Evolutionary conservation across 1,140 invertebrate species (phyloP).

Genomic region (Hylyphantes graminicola): DNA sequence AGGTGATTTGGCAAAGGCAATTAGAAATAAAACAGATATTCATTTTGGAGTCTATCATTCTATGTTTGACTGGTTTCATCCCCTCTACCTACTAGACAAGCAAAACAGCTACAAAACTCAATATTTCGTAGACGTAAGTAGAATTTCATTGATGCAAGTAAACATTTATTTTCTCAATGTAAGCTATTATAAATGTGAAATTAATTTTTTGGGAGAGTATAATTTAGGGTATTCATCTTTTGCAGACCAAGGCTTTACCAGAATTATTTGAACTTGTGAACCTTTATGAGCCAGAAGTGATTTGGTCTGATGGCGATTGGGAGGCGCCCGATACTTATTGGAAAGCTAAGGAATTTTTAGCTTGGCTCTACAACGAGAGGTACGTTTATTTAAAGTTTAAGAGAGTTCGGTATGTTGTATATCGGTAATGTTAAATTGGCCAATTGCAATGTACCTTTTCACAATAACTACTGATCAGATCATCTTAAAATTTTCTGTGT

Average conservation of each 20-base stretch:
- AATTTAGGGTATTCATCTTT: neutral
- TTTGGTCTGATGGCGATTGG: slow-evolving; percentile 88
- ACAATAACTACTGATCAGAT: slow-evolving; percentile 8
- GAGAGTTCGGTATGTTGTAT: too few species aligned
- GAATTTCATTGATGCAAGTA: neutral
- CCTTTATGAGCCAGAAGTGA: slow-evolving; percentile 85
- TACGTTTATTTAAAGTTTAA: slow-evolving; percentile 48
- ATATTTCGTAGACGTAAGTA: slow-evolving; percentile 66
- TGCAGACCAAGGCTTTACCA: slow-evolving; percentile 62
- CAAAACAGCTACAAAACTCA: slow-evolving; percentile 63
- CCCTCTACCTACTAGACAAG: slow-evolving; percentile 64
- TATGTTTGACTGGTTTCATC: slow-evolving; percentile 69
- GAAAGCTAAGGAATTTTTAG: slow-evolving; percentile 74
- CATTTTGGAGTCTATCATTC: slow-evolving; percentile 70
- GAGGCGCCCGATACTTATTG: slow-evolving; percentile 84
- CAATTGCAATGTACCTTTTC: too few species aligned
- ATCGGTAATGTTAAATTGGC: too few species aligned
- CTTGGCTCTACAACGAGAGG: slow-evolving; percentile 96
- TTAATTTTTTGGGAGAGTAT: neutral
- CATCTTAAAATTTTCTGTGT: too few species aligned
- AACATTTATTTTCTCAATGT: neutral
- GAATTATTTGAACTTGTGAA: slow-evolving; percentile 74
- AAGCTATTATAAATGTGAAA: neutral
- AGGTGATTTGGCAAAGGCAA: slow-evolving; percentile 69
- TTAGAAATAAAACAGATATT: slow-evolving; percentile 67